Evolutionary conservation across 2,113 vertebrate genomes (phyloP), one percentile per base, ranked within the genome.

Genomic region (Platysternon megacephalum): DNA sequence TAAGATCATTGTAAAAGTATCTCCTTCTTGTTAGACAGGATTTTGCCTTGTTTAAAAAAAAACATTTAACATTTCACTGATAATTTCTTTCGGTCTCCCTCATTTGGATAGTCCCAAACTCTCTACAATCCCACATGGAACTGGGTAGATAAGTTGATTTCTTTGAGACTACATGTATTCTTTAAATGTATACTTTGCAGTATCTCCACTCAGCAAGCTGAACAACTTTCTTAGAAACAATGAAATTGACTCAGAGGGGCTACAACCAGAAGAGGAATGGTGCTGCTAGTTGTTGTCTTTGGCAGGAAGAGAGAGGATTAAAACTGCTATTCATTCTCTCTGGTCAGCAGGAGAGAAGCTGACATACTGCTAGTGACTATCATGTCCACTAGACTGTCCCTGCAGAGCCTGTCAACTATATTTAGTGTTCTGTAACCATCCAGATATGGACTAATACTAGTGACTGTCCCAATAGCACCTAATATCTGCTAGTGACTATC

Each of bases 251-350:
- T 26, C 22, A 44, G 21, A 39, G 39, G 42, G 39, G 19, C 22
- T 74, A 39, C 21, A 24, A 19, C 39, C 39, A 14, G 48, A 3
- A 0, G 1, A 35, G 80, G 39, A 83, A 51, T 0, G 42, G 22
- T 76, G 21, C 24, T 42, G 24, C 72, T 76, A 76, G 72, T 44
- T 26, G 6, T 44, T 76, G 11, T 44, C 42, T 76, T 44, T 28
- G 22, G 11, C 24, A 68, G 65, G 65, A 68, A 68, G 35, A n/a
- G 35, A 68, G 65, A 68, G 72, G 72, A 76, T 26, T 76, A 76
- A 76, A 42, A 42, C 21, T 7, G 42, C n/a, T 76, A 44, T 76
- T 76, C 39, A 76, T 5, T 11, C 39, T 12, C 42, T 44, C 72
- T 24, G 39, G 39, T 44, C 24, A 7, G 72, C 72, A 44, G 11